A percentile compares a stretch with the other conserved stretches of the same genome.
Conservation (phyloP, 2,797 vertebrate species). For the Rhynchotus rufescens region DNA sequence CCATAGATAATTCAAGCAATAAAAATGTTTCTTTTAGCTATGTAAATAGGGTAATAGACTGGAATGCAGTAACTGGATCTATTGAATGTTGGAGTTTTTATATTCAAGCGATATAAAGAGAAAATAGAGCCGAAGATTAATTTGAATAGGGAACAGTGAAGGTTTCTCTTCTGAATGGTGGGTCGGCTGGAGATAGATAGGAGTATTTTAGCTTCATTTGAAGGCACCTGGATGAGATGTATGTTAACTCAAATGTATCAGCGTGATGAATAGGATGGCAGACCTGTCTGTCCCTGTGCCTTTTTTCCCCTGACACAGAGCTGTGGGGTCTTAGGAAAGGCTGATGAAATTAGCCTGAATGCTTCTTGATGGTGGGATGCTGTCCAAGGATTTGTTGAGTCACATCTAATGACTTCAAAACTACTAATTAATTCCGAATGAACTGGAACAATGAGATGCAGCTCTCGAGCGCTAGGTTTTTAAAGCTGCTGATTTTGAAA, state of each 20-base stretch:
- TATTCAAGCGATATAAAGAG: not conserved
- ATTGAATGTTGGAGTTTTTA: not conserved
- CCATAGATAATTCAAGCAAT: conserved; percentile 36
- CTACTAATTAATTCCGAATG: conserved; percentile 59
- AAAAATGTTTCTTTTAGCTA: conserved; percentile 45
- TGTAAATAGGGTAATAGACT: conserved; percentile 55
- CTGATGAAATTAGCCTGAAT: conserved; percentile 35
- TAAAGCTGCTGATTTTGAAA: not conserved
- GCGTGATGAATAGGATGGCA: not conserved
- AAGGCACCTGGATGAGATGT: not conserved
- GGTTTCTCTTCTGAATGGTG: not conserved
- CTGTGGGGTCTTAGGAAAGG: not conserved
- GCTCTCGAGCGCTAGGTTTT: not conserved
- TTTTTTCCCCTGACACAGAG: not conserved
- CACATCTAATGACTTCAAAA: conserved; percentile 56
- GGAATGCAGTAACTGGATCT: not conserved
- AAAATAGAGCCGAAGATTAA: conserved; percentile 3
- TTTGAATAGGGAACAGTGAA: not conserved
- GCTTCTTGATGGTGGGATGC: conserved; percentile 3
- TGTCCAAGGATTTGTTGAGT: conserved; percentile 56
- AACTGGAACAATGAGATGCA: conserved; percentile 27
- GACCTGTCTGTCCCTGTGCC: not conserved
- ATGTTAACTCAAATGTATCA: rapidly evolving
- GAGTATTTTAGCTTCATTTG: not conserved
- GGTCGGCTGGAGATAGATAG: not conserved